Conservation (phyloP, 2,113 vertebrate species). For the Ploceus nigricollis region DNA sequence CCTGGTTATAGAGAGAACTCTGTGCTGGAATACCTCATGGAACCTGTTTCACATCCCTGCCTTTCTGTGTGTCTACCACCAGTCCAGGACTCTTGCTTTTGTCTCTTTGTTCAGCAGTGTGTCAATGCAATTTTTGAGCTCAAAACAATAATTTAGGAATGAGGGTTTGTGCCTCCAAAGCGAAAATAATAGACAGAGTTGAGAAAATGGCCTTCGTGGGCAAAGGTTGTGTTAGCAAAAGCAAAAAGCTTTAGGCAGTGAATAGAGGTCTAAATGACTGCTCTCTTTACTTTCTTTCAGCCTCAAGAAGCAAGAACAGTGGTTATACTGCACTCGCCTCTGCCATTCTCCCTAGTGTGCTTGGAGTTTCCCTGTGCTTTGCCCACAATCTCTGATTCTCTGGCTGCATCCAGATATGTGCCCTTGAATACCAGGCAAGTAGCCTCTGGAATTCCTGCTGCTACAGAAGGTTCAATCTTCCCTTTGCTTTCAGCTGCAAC, state of each 20-base stretch:
- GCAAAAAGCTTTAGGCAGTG: background rate
- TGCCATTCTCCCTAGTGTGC: background rate
- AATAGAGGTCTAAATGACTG: background rate
- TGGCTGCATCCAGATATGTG: background rate
- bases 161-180: background rate
- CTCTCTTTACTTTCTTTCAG: slow-evolving; percentile 13
- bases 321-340: background rate
- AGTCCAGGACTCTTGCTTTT: background rate
- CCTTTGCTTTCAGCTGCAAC: background rate
- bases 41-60: background rate
- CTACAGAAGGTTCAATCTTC: background rate
- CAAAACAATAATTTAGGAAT: background rate
- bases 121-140: background rate
- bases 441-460: background rate
- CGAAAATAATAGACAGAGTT: background rate
- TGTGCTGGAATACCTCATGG: background rate
- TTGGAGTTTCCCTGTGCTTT: background rate
- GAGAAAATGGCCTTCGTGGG: background rate
- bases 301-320: slow-evolving; percentile 3
- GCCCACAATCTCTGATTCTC: background rate
- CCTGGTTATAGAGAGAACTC: background rate
- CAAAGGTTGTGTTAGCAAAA: background rate
- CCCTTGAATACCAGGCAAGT: background rate
- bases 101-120: background rate
- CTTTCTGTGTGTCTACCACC: background rate